Evolutionary conservation across 2,797 vertebrate species (phyloP).

Genomic region (Lepilemur ruficaudatus): DNA sequence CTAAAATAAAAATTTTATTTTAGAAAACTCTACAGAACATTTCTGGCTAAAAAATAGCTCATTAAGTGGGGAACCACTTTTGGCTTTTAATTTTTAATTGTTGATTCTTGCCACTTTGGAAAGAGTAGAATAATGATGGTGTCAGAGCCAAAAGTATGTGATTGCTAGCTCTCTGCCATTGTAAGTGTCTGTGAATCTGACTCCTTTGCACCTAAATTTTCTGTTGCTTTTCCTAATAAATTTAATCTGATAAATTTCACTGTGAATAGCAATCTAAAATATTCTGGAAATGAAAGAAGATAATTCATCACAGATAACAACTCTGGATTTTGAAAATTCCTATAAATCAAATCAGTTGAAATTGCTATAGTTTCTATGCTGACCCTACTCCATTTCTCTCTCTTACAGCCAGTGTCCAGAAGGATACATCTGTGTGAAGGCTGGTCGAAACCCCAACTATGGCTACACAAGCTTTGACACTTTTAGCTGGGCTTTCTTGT

Average conservation of each 20-base stretch:
- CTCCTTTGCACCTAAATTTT: neutral
- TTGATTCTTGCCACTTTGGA: neutral
- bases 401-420: slow-evolving; percentile 93
- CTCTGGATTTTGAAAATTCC: slow-evolving; percentile 10
- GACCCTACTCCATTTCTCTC: slow-evolving; percentile 31
- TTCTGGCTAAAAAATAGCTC: neutral
- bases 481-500: slow-evolving; percentile 97
- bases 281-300: slow-evolving; percentile 19
- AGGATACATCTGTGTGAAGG: slow-evolving; percentile 88
- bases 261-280: neutral
- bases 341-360: neutral
- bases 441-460: slow-evolving; percentile 93
- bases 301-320: neutral
- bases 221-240: neutral
- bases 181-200: neutral
- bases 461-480: slow-evolving; percentile 97
- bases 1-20: neutral
- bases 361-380: neutral
- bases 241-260: neutral
- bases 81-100: slow-evolving; percentile 23
- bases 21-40: neutral
- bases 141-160: neutral
- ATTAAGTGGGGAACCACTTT: neutral
- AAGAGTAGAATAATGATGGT: neutral
- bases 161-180: neutral